A percentile compares a stretch with the other conserved stretches of the same genome.
Conservation (phyloP, 2,888 invertebrate genomes). For the Phaonia tiefii region DNA sequence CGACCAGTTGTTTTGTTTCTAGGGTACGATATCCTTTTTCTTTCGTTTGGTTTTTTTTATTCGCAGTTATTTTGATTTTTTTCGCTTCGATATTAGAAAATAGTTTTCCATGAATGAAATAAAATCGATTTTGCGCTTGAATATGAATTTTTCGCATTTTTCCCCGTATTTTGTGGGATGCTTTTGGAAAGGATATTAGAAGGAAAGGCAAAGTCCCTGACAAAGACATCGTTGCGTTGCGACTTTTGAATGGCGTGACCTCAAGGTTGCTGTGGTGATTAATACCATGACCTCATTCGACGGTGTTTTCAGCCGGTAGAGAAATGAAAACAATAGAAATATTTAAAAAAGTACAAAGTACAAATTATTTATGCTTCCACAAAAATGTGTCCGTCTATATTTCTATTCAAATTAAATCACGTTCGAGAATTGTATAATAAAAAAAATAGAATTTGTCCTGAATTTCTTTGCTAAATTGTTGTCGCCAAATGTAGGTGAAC, state of each 20-base stretch:
- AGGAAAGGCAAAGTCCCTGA: slow-evolving; percentile 16
- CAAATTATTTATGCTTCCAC: no score
- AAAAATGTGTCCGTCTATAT: no score
- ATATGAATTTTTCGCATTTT: slow-evolving; percentile 2
- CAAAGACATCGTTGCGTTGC: slow-evolving; percentile 9
- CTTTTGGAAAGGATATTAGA: slow-evolving; percentile 14
- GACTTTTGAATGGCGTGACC: neutral
- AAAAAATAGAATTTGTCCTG: no score
- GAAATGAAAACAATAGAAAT: no score
- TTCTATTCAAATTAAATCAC: no score
- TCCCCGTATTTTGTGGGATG: neutral
- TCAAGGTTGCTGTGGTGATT: slow-evolving; percentile 57
- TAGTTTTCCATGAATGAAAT: slow-evolving; percentile 26
- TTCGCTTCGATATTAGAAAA: neutral
- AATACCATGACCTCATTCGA: slow-evolving; percentile 59
- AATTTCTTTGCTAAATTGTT: no score
- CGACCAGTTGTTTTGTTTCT: neutral
- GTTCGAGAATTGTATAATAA: no score
- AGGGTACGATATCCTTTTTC: neutral
- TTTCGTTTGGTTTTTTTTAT: neutral
- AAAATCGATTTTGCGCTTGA: slow-evolving; percentile 22
- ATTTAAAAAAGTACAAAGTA: no score
- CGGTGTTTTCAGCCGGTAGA: slow-evolving; percentile 8
- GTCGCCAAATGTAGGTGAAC: no score
- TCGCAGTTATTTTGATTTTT: slow-evolving; percentile 1